These are phyloP conservation scores for Otus sunia DNA, from an alignment of 2,113 vertebrate genomes.

Conservation along the genomic window DNA sequence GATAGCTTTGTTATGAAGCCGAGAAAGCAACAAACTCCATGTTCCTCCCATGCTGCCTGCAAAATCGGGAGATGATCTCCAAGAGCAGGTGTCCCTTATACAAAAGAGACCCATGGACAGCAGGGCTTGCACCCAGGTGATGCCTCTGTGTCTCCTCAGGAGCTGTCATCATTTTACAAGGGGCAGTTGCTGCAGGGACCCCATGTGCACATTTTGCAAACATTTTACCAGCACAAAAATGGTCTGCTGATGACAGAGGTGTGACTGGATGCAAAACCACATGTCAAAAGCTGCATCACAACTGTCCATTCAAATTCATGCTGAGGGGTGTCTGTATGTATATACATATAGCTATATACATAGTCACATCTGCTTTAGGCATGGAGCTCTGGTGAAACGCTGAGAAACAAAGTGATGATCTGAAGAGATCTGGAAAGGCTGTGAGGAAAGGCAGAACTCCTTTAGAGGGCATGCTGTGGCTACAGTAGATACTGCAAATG, in stretches of 20 bases:
- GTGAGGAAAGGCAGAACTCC: neutral
- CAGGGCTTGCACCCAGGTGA: neutral
- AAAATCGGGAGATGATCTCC: neutral
- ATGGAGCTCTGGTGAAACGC: neutral
- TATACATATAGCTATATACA: rapidly evolving
- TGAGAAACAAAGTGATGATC: neutral
- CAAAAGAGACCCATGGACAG: rapidly evolving
- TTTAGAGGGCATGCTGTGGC: neutral
- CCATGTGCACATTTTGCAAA: neutral
- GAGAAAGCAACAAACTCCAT: neutral
- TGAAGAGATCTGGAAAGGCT: neutral
- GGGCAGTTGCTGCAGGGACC: neutral
- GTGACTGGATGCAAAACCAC: neutral
- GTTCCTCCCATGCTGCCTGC: neutral
- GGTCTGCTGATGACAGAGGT: neutral
- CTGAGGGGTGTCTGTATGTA: rapidly evolving
- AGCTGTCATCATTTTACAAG: neutral
- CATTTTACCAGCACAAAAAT: neutral
- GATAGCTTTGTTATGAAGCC: slow-evolving; percentile 17
- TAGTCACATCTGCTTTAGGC: neutral
- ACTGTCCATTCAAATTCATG: neutral
- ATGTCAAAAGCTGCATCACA: neutral
- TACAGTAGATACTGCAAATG: neutral
- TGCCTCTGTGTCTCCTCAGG: neutral
- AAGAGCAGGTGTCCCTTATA: rapidly evolving